phyloP scores from a whole-genome alignment of 1,140 invertebrate species.

The Drosophila arizonae region DNA sequence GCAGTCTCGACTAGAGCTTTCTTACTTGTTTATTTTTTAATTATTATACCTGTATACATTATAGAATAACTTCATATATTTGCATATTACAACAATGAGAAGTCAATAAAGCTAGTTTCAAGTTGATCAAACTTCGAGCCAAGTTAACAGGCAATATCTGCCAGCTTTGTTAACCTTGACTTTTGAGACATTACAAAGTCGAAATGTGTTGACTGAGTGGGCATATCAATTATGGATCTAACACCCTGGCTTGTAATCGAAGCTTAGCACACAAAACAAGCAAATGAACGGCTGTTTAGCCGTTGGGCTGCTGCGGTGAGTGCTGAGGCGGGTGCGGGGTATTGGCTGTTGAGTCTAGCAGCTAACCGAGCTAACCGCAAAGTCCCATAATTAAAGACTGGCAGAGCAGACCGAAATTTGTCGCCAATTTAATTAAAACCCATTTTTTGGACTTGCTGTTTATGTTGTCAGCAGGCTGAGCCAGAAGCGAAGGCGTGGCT shows the following conservation, averaged over 20 bases:
- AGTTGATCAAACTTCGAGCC: too few relatives aligned
- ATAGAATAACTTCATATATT: too few relatives aligned
- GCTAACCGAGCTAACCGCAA: constrained; percentile 5
- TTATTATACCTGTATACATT: too few relatives aligned
- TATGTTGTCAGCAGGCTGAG: constrained; percentile 9
- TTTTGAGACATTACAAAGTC: neutral
- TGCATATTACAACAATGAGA: too few relatives aligned
- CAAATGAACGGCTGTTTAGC: constrained; percentile 4
- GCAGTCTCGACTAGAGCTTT: too few relatives aligned
- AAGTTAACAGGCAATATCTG: too few relatives aligned
- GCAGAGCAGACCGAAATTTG: constrained; percentile 13
- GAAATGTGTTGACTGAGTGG: too few relatives aligned
- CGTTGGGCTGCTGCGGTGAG: constrained; percentile 2
- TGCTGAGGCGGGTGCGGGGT: too few relatives aligned
- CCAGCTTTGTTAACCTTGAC: too few relatives aligned
- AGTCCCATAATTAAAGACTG: constrained; percentile 26
- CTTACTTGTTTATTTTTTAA: too few relatives aligned
- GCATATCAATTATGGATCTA: neutral
- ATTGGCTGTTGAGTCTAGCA: neutral
- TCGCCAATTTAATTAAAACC: constrained; percentile 42
- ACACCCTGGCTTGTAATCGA: neutral
- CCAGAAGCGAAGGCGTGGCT: neutral
- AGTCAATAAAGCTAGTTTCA: too few relatives aligned
- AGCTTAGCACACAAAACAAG: too few relatives aligned
- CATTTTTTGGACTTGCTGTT: constrained; percentile 32